Evolutionary conservation across 2,888 invertebrate species (phyloP).

Genomic region (Gasteruption jaculator): DNA sequence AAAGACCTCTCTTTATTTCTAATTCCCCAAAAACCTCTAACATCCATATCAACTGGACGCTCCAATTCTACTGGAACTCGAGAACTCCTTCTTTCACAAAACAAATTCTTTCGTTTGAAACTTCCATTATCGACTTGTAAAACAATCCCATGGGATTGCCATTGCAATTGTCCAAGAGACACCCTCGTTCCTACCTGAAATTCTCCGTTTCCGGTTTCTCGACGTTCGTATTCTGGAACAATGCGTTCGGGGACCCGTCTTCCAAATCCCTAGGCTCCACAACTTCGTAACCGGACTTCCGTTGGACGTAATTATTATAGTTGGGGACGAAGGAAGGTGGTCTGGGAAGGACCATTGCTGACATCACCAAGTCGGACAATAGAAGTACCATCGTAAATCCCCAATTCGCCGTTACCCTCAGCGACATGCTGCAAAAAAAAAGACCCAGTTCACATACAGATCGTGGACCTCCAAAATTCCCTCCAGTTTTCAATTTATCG

Average conservation of each 20-base stretch:
- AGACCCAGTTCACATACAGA: slow-evolving; percentile 7
- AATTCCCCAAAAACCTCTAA: too few species aligned
- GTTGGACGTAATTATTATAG: too few species aligned
- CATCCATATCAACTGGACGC: too few species aligned
- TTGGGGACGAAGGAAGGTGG: slow-evolving; percentile 42
- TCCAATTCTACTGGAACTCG: too few species aligned
- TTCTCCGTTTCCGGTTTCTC: slow-evolving; percentile 41
- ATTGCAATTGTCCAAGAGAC: too few species aligned
- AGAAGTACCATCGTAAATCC: slow-evolving; percentile 26
- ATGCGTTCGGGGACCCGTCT: slow-evolving; percentile 25
- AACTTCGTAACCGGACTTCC: slow-evolving; percentile 29
- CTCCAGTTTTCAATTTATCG: too few species aligned
- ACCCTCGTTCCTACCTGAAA: slow-evolving; percentile 38
- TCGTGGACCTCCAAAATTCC: too few species aligned
- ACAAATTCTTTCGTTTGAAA: too few species aligned
- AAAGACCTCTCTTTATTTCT: too few species aligned
- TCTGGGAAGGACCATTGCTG: slow-evolving; percentile 43
- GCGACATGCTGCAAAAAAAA: slow-evolving; percentile 33
- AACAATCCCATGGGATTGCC: too few species aligned
- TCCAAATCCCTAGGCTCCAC: slow-evolving; percentile 27
- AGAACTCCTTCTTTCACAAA: too few species aligned
- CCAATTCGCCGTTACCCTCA: slow-evolving; percentile 22
- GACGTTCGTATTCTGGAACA: slow-evolving; percentile 37
- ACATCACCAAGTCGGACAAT: slow-evolving; percentile 28
- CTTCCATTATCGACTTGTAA: too few species aligned